Conservation (phyloP, 1,140 invertebrate species). For the Drosophila setifemur region DNA sequence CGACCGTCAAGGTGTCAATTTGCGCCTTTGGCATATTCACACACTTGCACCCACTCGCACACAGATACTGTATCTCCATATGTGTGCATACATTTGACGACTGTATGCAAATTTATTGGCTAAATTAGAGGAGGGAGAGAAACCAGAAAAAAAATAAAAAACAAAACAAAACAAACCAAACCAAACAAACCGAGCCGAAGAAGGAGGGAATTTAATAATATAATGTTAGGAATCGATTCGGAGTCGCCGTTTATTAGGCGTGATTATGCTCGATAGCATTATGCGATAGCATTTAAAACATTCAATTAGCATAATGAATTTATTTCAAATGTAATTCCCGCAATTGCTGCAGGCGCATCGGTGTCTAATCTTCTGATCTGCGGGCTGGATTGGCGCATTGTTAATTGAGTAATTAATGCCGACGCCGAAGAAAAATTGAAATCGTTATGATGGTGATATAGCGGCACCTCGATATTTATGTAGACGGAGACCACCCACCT, state of each 20-base stretch:
- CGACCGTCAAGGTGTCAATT: slow-evolving; percentile 69
- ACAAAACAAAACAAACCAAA: slow-evolving; percentile 14
- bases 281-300: slow-evolving; percentile 47
- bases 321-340: slow-evolving; percentile 59
- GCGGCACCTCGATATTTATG: slow-evolving; percentile 6
- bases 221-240: slow-evolving; percentile 12
- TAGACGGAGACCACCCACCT: slow-evolving; percentile 55
- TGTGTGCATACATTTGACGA: slow-evolving; percentile 32
- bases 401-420: slow-evolving; percentile 79
- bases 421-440: slow-evolving; percentile 41
- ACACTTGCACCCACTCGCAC: slow-evolving; percentile 8
- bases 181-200: not conserved
- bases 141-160: not conserved
- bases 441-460: not conserved
- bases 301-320: slow-evolving; percentile 73
- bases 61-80: slow-evolving; percentile 2
- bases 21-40: slow-evolving; percentile 52
- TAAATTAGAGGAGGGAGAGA: slow-evolving; percentile 67
- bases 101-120: slow-evolving; percentile 79
- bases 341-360: slow-evolving; percentile 40
- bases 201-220: slow-evolving; percentile 45
- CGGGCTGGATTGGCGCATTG: slow-evolving; percentile 11
- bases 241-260: slow-evolving; percentile 56
- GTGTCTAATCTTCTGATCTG: slow-evolving; percentile 6
- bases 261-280: slow-evolving; percentile 65